A percentile compares a stretch with the other conserved stretches of the same genome.
These are phyloP conservation scores for Tiliacea citrago DNA, from an alignment of 2,888 invertebrate genomes.

Conservation along the genomic window DNA sequence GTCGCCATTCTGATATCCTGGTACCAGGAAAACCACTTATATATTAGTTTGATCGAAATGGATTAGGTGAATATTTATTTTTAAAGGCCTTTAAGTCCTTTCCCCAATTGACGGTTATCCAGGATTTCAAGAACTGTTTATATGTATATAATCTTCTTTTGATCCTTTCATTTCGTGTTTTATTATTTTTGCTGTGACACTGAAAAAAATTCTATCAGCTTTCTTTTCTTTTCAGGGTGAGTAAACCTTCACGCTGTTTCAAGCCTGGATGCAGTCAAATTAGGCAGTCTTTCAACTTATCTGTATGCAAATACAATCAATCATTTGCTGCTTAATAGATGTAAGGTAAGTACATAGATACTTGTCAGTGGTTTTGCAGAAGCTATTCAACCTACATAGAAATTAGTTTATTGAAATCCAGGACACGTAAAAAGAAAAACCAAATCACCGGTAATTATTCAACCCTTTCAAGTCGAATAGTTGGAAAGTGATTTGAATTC, in stretches of 20 bases:
- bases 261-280: neutral
- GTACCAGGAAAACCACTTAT: neutral
- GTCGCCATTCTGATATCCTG: neutral
- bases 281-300: neutral
- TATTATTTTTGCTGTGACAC: neutral
- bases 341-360: neutral
- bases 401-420: conserved; percentile 4
- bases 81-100: conserved; percentile 1
- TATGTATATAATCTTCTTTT: neutral
- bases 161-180: neutral
- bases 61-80: conserved; percentile 13
- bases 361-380: neutral
- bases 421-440: conserved; percentile 15
- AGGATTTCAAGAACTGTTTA: neutral
- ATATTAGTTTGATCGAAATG: too few species aligned
- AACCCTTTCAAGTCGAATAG: conserved; percentile 33
- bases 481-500: conserved; percentile 30
- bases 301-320: conserved; percentile 5
- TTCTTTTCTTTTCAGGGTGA: conserved; percentile 52
- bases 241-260: conserved; percentile 11
- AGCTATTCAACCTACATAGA: neutral
- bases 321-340: neutral
- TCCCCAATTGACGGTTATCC: neutral
- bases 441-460: conserved; percentile 44
- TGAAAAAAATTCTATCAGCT: neutral